Evolutionary conservation across 2,888 invertebrate genomes (phyloP).

Genomic region (Amorpha juglandis): DNA sequence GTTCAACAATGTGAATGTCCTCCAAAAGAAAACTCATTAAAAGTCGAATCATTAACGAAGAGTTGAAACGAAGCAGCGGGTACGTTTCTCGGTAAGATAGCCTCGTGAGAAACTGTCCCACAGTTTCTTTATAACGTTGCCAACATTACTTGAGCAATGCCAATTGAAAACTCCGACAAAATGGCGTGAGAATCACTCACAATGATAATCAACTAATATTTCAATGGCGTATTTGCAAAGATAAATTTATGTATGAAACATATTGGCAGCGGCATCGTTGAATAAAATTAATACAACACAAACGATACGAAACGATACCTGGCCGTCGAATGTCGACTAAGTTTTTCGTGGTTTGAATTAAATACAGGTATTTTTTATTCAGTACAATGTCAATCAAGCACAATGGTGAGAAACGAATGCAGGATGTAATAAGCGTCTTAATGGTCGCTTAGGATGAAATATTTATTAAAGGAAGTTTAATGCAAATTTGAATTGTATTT

Average conservation of each 20-base stretch:
- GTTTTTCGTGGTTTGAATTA: constrained; percentile 28
- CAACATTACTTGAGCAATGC: constrained; percentile 60
- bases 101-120: constrained; percentile 68
- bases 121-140: constrained; percentile 63
- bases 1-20: constrained; percentile 30
- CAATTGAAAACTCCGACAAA: constrained; percentile 48
- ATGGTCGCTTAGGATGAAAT: constrained; percentile 22
- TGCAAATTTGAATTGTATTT: constrained; percentile 38
- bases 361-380: constrained; percentile 31
- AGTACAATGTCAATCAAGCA: constrained; percentile 31
- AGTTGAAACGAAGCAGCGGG: constrained; percentile 61
- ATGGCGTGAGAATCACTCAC: constrained; percentile 60
- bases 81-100: constrained; percentile 54
- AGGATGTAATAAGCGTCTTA: constrained; percentile 40
- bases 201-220: constrained; percentile 38
- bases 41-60: constrained; percentile 51
- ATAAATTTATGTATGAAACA: constrained; percentile 14
- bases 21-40: constrained; percentile 48
- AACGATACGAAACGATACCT: constrained; percentile 5
- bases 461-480: constrained; percentile 44
- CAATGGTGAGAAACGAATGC: constrained; percentile 42
- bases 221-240: constrained; percentile 23
- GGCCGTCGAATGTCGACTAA: constrained; percentile 28
- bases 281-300: constrained; percentile 19
- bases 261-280: constrained; percentile 12